Percentiles rank a stretch among this genome's conserved stretches.
These are phyloP conservation scores for Ellobius talpinus DNA, from an alignment of 2,113 vertebrate genomes.

Conservation along the genomic window DNA sequence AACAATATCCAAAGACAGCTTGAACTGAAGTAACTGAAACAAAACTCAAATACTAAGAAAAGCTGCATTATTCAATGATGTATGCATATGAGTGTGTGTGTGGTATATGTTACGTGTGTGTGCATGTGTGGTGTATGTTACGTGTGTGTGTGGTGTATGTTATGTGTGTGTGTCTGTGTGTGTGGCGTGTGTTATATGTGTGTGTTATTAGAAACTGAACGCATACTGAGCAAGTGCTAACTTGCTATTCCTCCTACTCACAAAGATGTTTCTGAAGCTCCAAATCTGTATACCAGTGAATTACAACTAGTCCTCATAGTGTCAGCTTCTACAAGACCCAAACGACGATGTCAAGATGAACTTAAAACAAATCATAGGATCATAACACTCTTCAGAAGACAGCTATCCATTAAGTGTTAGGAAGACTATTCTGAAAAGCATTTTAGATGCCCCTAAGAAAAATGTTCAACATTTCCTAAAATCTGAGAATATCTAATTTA, in stretches of 20 bases:
- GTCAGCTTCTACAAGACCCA: not conserved
- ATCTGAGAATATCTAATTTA: constrained; percentile 5
- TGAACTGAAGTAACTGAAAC: not conserved
- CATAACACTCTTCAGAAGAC: not conserved
- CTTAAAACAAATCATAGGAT: not conserved
- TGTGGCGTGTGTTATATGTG: not conserved
- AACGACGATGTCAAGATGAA: not conserved
- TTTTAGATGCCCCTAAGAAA: not conserved
- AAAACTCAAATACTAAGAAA: not conserved
- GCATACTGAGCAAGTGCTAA: too few species aligned
- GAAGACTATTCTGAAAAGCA: not conserved
- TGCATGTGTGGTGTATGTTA: not conserved
- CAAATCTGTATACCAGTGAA: not conserved
- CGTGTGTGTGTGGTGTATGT: not conserved
- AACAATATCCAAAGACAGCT: constrained; percentile 5
- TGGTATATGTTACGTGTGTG: not conserved
- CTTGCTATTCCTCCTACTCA: not conserved
- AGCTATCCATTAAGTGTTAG: not conserved
- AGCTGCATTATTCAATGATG: not conserved
- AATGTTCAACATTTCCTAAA: not conserved
- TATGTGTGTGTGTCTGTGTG: not conserved
- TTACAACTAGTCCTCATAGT: not conserved
- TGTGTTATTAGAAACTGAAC: not conserved
- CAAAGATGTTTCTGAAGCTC: not conserved
- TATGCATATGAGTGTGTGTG: not conserved